Evolutionary conservation across 2,113 vertebrate species (phyloP).

Genomic region (Prietella phreatophila): DNA sequence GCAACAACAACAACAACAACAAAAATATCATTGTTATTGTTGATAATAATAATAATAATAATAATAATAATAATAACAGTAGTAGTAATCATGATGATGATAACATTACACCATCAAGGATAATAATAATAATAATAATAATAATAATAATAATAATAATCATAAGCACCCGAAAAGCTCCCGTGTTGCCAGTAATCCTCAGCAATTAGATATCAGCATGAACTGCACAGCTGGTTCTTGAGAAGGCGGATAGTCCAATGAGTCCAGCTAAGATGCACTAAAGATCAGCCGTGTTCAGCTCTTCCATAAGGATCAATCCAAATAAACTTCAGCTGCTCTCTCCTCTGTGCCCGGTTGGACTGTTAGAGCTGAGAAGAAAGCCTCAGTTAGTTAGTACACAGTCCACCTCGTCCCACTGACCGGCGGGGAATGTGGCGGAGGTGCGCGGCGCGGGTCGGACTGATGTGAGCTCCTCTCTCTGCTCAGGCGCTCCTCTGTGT

Average conservation of each 20-base stretch:
- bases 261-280: constrained; percentile 9
- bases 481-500: constrained; percentile 46
- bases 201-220: not conserved
- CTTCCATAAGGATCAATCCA: not conserved
- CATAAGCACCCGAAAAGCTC: constrained; percentile 28
- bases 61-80: not conserved
- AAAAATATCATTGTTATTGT: not conserved
- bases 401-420: constrained; percentile 19
- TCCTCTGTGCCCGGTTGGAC: not conserved
- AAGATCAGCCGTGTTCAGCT: not conserved
- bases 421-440: constrained; percentile 3
- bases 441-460: not conserved
- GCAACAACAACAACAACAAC: constrained; percentile 9
- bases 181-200: constrained; percentile 42
- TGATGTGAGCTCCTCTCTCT: constrained; percentile 19
- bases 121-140: constrained; percentile 4
- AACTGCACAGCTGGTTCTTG: not conserved
- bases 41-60: constrained; percentile 8
- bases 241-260: constrained; percentile 27
- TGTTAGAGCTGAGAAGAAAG: constrained; percentile 23
- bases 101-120: not conserved
- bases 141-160: not conserved
- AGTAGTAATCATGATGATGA: not conserved
- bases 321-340: constrained; percentile 12
- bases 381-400: not conserved